phyloP scores from a whole-genome alignment of 2,888 invertebrate species.

The Eremobia ochroleuca region DNA sequence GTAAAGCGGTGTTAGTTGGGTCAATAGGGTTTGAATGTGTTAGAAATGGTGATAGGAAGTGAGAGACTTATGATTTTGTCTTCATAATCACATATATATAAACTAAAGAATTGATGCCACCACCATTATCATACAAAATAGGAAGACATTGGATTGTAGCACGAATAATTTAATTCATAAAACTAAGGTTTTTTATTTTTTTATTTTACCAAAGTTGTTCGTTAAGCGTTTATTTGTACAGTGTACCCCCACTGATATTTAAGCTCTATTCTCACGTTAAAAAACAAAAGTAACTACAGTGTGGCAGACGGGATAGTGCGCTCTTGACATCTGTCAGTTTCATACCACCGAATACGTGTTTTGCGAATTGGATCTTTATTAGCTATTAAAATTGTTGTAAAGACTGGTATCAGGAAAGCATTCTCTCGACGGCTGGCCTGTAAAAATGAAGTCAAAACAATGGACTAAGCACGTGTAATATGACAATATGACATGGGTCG shows the following conservation, averaged over 20 bases:
- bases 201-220: not conserved
- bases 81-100: too few species aligned
- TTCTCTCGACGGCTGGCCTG: too few species aligned
- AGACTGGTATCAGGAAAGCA: too few species aligned
- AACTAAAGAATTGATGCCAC: not conserved
- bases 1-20: not conserved
- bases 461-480: not conserved
- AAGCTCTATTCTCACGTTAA: not conserved
- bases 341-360: too few species aligned
- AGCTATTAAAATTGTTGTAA: too few species aligned
- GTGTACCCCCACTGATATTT: not conserved
- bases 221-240: not conserved
- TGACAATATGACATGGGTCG: too few species aligned
- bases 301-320: too few species aligned
- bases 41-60: not conserved
- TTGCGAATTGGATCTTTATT: too few species aligned
- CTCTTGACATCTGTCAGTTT: too few species aligned
- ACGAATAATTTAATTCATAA: not conserved
- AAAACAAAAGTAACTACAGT: too few species aligned
- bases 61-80: too few species aligned
- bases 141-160: not conserved
- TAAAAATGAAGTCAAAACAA: not conserved
- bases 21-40: not conserved
- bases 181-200: not conserved
- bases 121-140: not conserved